Base-by-base conservation (phyloP, 2,113 vertebrate genomes). In the Clupea harengus region DNA sequence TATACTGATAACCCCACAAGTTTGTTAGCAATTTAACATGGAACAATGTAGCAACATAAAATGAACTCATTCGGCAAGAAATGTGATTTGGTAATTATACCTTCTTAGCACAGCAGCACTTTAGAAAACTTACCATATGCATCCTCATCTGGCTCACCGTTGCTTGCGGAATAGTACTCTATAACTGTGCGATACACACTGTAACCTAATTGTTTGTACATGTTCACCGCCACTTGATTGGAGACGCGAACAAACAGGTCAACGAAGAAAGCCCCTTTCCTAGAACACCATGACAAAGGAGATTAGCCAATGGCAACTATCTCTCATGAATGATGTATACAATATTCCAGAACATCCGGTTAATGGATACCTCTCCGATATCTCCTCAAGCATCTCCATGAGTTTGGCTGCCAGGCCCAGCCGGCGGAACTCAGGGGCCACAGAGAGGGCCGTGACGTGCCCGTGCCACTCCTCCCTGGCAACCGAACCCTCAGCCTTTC, bases 181-280 rank as follows among this genome's bases (percentile, higher is more conserved):
- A 99, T 95, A 3, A 99, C 98, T 0, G 98, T 99, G 85, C 97
- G 94, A 93, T 99, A 99, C 0, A 99, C 97, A 0, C 98, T 99
- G 95, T 99, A 99, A 87, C 98, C 98, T 20, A 99, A 89, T 82
- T 97, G 97, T 81, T 97, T 98, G 88, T 99, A 99, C 97, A 99
- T 99, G 92, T 97, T 99, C 45, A 99, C 98, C 0, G 98, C 98
- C 85, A 99, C 98, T 86, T 99, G 97, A 92, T 99, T 99, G 72
- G 98, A 99, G 0, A 99, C 98, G 83, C 98, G 95, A 81, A 99
- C 98, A 39, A 99, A 99, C 22, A 99, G 96, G 87, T 99, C 97
- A 0, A 99, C 96, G 22, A 99, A 99, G 95, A 99, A 99, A 22
- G 97, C 98, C 39, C 98, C 98, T 90, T 99, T 99, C 95, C 98